Evolutionary conservation across 2,113 vertebrate species (phyloP), one percentile per base, ranked within the genome.

Genomic region (Ictalurus punctatus): DNA sequence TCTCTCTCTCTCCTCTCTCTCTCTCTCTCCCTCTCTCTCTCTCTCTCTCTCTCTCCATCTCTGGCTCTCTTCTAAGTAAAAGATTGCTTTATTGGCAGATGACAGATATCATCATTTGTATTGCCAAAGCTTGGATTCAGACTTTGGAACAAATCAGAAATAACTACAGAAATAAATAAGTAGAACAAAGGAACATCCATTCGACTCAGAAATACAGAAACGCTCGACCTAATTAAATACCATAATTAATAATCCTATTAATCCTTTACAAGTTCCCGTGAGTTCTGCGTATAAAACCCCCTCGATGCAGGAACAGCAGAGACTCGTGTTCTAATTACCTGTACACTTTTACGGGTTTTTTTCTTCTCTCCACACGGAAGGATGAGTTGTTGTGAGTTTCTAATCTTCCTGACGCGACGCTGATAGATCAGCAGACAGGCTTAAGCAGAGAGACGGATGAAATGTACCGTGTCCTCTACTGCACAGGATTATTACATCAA

Each of bases 321-420:
- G 89, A 88, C 83, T 87, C 87, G 88, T 89, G 88, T 90, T 89
- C 84, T 91, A 92, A 90, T 93, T 91, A 92, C 93, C 90, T 89
- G 93, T 88, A 89, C 86, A 92, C 85, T 87, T 85, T 83, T 83
- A 85, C 67, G 76, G 48, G 54, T 58, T 48, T 88, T 78, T 21
- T 48, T 74, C 71, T 48, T 61, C 37, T 69, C 86, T 17, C 83
- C 44, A 89, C n/a, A 56, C 27, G 10, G 67, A 89, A 88, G 52
- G 85, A 88, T 30, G 84, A 81, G 40, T 61, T 84, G 65, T 65
- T 61, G 34, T 88, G 52, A 89, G 89, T 59, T 83, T 86, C 90
- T 89, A 61, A 90, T 88, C 84, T 86, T 81, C 40, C 40, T 56
- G 65, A 85, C 37, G 58, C 17, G 59, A 73, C 56, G 73, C 69